phyloP scores from a whole-genome alignment of 1,140 invertebrate species.

The Drosophila pandora region DNA sequence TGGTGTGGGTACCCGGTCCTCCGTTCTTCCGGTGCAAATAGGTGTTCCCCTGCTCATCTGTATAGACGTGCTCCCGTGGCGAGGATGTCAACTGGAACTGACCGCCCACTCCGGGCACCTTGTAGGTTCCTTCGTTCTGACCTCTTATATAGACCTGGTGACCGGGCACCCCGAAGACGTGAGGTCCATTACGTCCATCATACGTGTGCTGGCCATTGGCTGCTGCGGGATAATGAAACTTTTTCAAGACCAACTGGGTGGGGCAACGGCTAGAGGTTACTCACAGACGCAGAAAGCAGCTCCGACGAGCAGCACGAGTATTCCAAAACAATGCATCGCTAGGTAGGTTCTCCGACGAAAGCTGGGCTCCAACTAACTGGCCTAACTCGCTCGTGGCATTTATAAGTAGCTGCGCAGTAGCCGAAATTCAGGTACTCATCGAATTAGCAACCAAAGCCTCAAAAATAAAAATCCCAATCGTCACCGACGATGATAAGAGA shows the following conservation, averaged over 20 bases:
- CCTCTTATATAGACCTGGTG: constrained; percentile 55
- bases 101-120: constrained; percentile 47
- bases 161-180: constrained; percentile 40
- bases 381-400: constrained; percentile 37
- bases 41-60: constrained; percentile 41
- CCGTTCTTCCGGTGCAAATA: constrained; percentile 27
- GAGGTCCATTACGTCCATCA: constrained; percentile 49
- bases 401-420: constrained; percentile 37
- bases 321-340: constrained; percentile 28
- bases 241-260: neutral
- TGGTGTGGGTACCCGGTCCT: constrained; percentile 20
- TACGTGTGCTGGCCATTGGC: constrained; percentile 34
- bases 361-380: constrained; percentile 33
- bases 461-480: constrained; percentile 36
- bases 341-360: neutral
- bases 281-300: constrained; percentile 23
- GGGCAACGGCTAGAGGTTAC: neutral
- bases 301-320: constrained; percentile 27
- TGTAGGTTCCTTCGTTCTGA: constrained; percentile 42
- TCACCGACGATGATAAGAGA: constrained; percentile 21
- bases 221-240: constrained; percentile 3
- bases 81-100: constrained; percentile 34
- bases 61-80: constrained; percentile 35
- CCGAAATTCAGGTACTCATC: constrained; percentile 23
- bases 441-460: constrained; percentile 21